Base-by-base conservation (phyloP, 2,888 invertebrate species). In the Standfussiana lucernea region DNA sequence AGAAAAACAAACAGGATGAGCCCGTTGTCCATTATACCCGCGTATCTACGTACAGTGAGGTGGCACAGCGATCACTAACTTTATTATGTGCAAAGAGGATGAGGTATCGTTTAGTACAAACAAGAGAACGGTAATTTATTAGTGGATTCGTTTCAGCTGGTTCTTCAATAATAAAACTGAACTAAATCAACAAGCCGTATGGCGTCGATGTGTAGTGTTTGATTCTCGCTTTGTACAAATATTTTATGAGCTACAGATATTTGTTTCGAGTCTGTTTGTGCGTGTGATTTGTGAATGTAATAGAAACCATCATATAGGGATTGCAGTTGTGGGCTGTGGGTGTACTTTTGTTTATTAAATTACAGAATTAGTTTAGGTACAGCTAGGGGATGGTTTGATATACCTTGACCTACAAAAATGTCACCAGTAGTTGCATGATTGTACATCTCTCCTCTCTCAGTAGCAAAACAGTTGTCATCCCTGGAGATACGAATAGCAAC, bases 1-100 rank as follows among this genome's bases (percentile, higher is more conserved):
- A 89, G 87, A 84, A 88, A 89, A 86, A 87, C 87, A 90, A 92
- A 90, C 83, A 88, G 87, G 85, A 89, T 86, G 83, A 89, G 83
- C 81, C 77, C 82, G 72, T 64, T 82, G 82, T 83, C 79, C 83
- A 88, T 85, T 79, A 79, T 75, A 73, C 47, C 45, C 35, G 65
- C 75, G 64, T 69, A 61, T 13, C 47, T 73, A 77, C 40, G 35
- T 61, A 69, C n/a, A 37, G 37, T 35, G 53, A 75, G 28, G 67
- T 59, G 64, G 64, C 61, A 72, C 53, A 68, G 66, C 56, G 70
- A 75, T 83, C 75, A 64, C 82, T 68, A 82, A 73, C 71, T 68
- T 68, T 78, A 72, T 72, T 82, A 78, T 45, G 82, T 82, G 67
- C 53, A 21, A 68, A 77, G 53, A 24, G 74, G 66, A 66, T 72